Evolutionary conservation across 1,140 invertebrate species (phyloP).

Genomic region (Pteromalus puparum): DNA sequence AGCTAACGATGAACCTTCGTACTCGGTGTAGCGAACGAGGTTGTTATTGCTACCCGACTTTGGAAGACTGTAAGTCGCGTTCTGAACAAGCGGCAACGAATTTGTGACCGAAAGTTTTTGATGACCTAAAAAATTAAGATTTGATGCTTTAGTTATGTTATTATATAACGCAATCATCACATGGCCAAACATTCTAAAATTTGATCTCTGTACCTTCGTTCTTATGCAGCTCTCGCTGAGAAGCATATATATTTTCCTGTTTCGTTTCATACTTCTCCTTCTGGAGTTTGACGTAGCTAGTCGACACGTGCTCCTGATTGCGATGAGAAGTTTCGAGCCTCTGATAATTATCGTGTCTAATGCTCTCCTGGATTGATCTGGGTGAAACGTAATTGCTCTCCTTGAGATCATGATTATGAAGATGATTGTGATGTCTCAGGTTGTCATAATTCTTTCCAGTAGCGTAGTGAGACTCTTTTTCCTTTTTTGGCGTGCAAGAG

Average conservation of each 20-base stretch:
- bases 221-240: constrained; percentile 68
- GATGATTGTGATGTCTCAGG: constrained; percentile 64
- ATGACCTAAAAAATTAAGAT: constrained; percentile 52
- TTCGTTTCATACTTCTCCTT: constrained; percentile 72
- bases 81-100: constrained; percentile 66
- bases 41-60: constrained; percentile 68
- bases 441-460: constrained; percentile 62
- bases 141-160: not conserved
- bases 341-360: constrained; percentile 68
- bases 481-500: constrained; percentile 61
- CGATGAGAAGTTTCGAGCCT: constrained; percentile 66
- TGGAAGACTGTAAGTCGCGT: constrained; percentile 64
- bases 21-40: constrained; percentile 64
- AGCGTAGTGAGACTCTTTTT: constrained; percentile 67
- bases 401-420: constrained; percentile 67
- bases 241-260: constrained; percentile 68
- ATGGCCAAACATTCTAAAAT: too few relatives aligned
- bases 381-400: constrained; percentile 70
- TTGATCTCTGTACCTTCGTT: constrained; percentile 57
- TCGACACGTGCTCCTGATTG: constrained; percentile 60
- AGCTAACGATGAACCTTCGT: constrained; percentile 60
- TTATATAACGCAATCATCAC: too few relatives aligned
- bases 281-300: constrained; percentile 70
- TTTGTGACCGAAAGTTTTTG: constrained; percentile 66
- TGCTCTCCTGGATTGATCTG: constrained; percentile 65